phyloP scores from a whole-genome alignment of 2,113 vertebrate genomes.

The Xyrauchen texanus region DNA sequence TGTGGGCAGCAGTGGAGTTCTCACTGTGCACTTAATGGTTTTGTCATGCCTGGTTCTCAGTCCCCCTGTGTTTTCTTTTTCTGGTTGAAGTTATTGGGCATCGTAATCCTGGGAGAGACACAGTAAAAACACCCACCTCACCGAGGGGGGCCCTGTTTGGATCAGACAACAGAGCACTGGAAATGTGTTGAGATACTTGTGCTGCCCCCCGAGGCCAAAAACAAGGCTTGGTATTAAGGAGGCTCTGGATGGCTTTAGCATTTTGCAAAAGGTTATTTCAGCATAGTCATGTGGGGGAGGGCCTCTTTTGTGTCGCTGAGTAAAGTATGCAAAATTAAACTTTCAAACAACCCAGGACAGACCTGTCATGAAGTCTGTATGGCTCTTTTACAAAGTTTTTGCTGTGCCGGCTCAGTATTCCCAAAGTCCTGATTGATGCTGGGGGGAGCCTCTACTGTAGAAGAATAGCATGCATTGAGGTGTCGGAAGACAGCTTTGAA shows the following conservation, averaged over 20 bases:
- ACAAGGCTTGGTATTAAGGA: conserved; percentile 66
- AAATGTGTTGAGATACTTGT: conserved; percentile 68
- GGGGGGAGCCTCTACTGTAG: conserved; percentile 45
- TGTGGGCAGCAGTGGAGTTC: conserved; percentile 34
- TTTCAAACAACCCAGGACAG: conserved; percentile 24
- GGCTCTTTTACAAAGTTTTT: conserved; percentile 39
- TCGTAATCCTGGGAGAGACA: conserved; percentile 70
- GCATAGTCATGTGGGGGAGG: too few relatives aligned
- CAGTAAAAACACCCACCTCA: conserved; percentile 66
- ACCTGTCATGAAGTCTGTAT: conserved; percentile 35
- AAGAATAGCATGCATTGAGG: conserved; percentile 63
- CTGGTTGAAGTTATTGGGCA: conserved; percentile 64
- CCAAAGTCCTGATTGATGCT: conserved; percentile 39
- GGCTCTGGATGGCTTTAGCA: conserved; percentile 34
- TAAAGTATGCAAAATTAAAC: conserved; percentile 34
- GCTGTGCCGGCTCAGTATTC: neutral
- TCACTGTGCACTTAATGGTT: conserved; percentile 38
- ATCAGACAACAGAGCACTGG: conserved; percentile 52
- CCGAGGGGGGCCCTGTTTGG: conserved; percentile 53
- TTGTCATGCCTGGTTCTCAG: conserved; percentile 52
- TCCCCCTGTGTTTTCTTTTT: conserved; percentile 70
- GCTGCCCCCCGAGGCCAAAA: conserved; percentile 60
- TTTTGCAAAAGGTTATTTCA: conserved; percentile 40
- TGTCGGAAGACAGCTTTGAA: conserved; percentile 67
- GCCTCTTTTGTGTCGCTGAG: conserved; percentile 43